Conservation (phyloP, 2,797 vertebrate genomes). For the Arctocebus calabarensis region DNA sequence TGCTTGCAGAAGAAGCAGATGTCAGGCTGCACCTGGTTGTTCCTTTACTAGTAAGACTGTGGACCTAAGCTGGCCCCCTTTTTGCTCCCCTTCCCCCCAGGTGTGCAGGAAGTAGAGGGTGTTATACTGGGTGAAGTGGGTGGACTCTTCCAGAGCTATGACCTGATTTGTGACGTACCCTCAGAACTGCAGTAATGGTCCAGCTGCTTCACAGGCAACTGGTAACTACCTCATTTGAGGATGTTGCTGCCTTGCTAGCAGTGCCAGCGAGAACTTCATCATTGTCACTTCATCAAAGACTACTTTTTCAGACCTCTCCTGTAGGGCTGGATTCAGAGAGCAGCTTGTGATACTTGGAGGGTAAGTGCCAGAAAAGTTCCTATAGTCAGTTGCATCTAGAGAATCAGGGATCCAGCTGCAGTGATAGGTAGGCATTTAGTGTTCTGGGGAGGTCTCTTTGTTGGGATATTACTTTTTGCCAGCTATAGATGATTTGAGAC, state of each 20-base stretch:
- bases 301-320: conserved; percentile 56
- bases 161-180: conserved; percentile 84
- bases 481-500: conserved; percentile 20
- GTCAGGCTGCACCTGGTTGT: conserved; percentile 62
- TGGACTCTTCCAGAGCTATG: conserved; percentile 82
- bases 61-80: neutral
- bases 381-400: neutral
- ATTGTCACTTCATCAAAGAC: conserved; percentile 73
- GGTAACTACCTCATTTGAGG: conserved; percentile 79
- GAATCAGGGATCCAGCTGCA: neutral
- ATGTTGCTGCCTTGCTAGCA: conserved; percentile 74
- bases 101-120: conserved; percentile 84
- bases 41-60: conserved; percentile 53
- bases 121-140: conserved; percentile 76
- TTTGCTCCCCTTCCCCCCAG: conserved; percentile 51
- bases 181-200: conserved; percentile 82
- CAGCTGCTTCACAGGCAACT: conserved; percentile 81
- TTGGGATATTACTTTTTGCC: conserved; percentile 38
- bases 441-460: neutral
- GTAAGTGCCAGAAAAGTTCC: conserved; percentile 78
- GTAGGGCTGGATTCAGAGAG: conserved; percentile 63
- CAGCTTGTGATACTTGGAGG: conserved; percentile 74
- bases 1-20: conserved; percentile 31
- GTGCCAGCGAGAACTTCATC: conserved; percentile 72
- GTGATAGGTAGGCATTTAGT: neutral